Evolutionary conservation across 2,888 invertebrate species (phyloP).

Genomic region (Hofmannophila pseudospretella): DNA sequence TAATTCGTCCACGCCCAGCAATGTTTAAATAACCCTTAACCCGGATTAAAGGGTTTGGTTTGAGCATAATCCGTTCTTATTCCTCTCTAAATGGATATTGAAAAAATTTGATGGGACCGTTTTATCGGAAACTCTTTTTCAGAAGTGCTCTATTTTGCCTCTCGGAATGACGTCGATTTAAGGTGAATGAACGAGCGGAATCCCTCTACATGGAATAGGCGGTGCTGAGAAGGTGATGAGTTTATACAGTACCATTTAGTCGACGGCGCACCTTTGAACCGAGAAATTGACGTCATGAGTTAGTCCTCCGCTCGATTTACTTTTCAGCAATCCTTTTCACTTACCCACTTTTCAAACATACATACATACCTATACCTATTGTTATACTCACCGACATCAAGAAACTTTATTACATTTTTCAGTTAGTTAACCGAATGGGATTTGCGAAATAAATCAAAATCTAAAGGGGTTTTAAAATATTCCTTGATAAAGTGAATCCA

Average conservation of each 20-base stretch:
- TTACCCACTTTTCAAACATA: constrained; percentile 10
- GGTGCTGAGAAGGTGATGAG: constrained; percentile 69
- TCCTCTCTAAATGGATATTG: constrained; percentile 70
- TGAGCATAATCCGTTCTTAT: constrained; percentile 68
- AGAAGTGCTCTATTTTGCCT: constrained; percentile 70
- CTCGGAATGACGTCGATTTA: constrained; percentile 71
- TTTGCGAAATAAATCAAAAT: too few species aligned
- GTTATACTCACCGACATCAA: too few species aligned
- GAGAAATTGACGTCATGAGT: constrained; percentile 59
- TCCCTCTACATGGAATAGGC: constrained; percentile 73
- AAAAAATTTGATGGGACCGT: constrained; percentile 65
- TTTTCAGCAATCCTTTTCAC: constrained; percentile 43
- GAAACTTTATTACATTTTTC: background rate
- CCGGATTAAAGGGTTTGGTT: constrained; percentile 64
- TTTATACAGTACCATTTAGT: constrained; percentile 69
- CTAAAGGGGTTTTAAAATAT: too few species aligned
- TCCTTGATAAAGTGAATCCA: background rate
- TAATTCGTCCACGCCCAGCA: constrained; percentile 49
- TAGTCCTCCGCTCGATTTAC: constrained; percentile 39
- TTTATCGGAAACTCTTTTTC: constrained; percentile 70
- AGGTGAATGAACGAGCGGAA: constrained; percentile 74
- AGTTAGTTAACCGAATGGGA: too few species aligned
- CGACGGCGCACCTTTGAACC: constrained; percentile 66
- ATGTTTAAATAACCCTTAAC: constrained; percentile 63
- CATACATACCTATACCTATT: constrained; percentile 2